Conservation (phyloP, 1,140 invertebrate species). For the Drosophila fuyamai region DNA sequence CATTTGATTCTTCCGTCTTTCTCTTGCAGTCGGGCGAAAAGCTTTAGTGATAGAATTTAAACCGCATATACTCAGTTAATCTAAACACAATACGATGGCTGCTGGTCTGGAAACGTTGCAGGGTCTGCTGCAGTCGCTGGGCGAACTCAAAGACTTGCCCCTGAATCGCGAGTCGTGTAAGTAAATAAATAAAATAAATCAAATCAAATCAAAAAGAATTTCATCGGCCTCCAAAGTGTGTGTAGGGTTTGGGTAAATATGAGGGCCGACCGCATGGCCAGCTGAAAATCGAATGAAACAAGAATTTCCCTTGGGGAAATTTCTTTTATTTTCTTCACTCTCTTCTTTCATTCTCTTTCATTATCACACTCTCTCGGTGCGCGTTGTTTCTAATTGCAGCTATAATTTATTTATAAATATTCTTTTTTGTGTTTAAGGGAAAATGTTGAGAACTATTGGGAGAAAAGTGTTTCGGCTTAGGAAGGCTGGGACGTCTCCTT, state of each 20-base stretch:
- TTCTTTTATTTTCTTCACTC: conserved; percentile 16
- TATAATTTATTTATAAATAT: conserved; percentile 78
- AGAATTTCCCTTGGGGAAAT: conserved; percentile 48
- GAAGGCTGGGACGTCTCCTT: neutral
- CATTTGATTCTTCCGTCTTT: conserved; percentile 39
- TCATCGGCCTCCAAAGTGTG: conserved; percentile 15
- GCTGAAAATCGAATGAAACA: conserved; percentile 22
- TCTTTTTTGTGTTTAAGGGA: conserved; percentile 32
- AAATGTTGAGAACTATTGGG: conserved; percentile 21
- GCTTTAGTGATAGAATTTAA: conserved; percentile 53
- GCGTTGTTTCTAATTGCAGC: conserved; percentile 67
- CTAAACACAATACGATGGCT: conserved; percentile 58
- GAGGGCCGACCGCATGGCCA: conserved; percentile 46
- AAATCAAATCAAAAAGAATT: conserved; percentile 16
- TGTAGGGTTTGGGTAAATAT: conserved; percentile 16
- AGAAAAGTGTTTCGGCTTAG: conserved; percentile 1
- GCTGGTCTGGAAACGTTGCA: conserved; percentile 77
- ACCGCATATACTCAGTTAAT: conserved; percentile 30
- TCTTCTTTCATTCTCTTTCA: conserved; percentile 12
- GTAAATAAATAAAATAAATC: conserved; percentile 67
- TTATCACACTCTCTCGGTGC: conserved; percentile 12
- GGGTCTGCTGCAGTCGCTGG: conserved; percentile 58
- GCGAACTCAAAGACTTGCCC: conserved; percentile 73
- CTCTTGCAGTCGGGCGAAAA: conserved; percentile 45
- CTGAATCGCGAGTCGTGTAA: conserved; percentile 80